Base-by-base conservation (phyloP, 2,888 invertebrate genomes). In the Harpagoxenus sublaevis region DNA sequence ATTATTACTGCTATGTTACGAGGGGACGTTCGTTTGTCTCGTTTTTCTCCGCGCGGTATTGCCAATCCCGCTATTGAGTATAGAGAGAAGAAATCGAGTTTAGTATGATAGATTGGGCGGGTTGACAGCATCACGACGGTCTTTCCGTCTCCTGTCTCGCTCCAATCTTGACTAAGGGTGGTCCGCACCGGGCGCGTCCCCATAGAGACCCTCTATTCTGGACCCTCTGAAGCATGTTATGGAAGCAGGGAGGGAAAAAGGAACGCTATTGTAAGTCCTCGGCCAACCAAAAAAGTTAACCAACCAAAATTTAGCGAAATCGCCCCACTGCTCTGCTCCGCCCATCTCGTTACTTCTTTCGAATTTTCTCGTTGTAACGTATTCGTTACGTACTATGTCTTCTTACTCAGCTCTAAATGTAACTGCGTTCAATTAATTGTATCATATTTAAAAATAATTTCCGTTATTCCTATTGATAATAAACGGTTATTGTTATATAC, bases 81-180 rank as follows among this genome's bases (percentile, higher is more conserved):
- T 92, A 92, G 92, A 90, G 90, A 91, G 92, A 93, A 92, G 92
- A 92, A 94, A 94, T 94, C 94, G 94, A 94, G 93, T 92, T 92
- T 88, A 90, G 91, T 94, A 94, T 95, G 95, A 95, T 95, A 95
- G 94, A 95, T 95, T 93, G 95, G 92, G 89, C 88, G 88, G 91
- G 92, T 91, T 94, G 93, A 94, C 94, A 92, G 92, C 86, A 89
- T 87, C 89, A 90, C 92, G 87, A 85, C 84, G 85, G 68, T 87
- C 74, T 75, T 84, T 87, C 78, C 81, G 39, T 83, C 84, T 84
- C 73, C 82, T 39, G 75, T 81, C 79, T 81, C 79, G 35, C 74
- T 79, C 48, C 68, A 65, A 68, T 73, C 71, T 84, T 51, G 71
- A 62, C 63, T 90, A 91, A 92, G 92, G 93, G 92, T 92, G 92